Evolutionary conservation across 2,113 vertebrate genomes (phyloP), one percentile per base, ranked within the genome.

Genomic region (Osmerus mordax): DNA sequence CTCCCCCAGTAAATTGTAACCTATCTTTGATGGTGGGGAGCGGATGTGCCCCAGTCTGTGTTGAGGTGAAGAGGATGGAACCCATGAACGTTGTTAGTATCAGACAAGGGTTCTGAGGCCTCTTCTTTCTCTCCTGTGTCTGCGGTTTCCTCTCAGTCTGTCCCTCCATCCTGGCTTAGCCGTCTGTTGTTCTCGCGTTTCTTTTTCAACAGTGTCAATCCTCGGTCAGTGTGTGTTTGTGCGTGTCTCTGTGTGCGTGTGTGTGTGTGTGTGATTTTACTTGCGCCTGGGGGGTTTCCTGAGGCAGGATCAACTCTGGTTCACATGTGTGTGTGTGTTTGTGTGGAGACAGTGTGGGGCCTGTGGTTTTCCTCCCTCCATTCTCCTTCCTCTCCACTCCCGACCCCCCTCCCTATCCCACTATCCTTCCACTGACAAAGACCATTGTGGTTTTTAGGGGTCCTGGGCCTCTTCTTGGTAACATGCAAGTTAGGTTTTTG

Each of bases 261-360:
- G 81, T 41, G 70, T 80, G 81, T 47, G 28, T 76, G 77, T 85
- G 71, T 76, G 80, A 53, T 6, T 70, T 81, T 72, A 66, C 59
- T 68, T 74, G 58, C 62, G 64, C 69, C 75, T 54, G 76, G 65
- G 54, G 32, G 19, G 19, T 75, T 69, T 0, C 0, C 21, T 70
- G 60, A 70, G 74, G 66, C 72, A 75, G 83, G 80, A 84, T 87
- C 81, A 84, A 69, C 83, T 80, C 61, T 60, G 81, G 84, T 85
- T 88, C 87, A 83, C 82, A 87, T 87, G 65, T 84, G 83, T 84
- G 81, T 36, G 32, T 47, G 41, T 47, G 41, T 47, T 47, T 47
- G 41, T 47, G 52, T 71, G 68, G 86, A 87, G 87, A 89, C 87
- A 89, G 78, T 81, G 80, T 82, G 87, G 89, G 87, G 88, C 87